Conservation (phyloP, 64 coral and sea anemone species). For the Stylophora pistillata region DNA sequence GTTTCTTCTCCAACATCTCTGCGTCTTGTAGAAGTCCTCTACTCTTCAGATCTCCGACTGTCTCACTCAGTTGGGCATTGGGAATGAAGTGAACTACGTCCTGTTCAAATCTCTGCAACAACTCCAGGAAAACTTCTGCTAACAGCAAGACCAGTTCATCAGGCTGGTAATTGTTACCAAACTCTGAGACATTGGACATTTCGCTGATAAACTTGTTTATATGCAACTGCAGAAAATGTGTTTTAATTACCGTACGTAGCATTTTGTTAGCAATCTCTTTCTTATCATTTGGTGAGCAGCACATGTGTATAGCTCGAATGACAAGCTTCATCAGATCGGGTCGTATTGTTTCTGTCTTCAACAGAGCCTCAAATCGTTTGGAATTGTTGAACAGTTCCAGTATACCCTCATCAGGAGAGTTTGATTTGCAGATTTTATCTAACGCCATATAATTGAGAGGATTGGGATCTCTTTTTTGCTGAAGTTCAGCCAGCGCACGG, state of each 20-base stretch:
- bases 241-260: not conserved
- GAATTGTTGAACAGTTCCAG: constrained; percentile 11
- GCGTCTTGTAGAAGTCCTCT: not conserved
- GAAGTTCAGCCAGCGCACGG: not conserved
- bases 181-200: not conserved
- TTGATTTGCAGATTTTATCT: constrained; percentile 5
- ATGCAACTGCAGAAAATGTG: not conserved
- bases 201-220: not conserved
- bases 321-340: constrained; percentile 21
- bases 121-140: constrained; percentile 12
- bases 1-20: not conserved
- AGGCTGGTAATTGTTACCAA: not conserved
- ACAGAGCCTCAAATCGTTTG: constrained; percentile 20
- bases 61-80: not conserved
- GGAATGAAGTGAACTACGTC: not conserved
- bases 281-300: not conserved
- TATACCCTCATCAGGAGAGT: constrained; percentile 14
- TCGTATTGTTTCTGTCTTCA: constrained; percentile 6
- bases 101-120: constrained; percentile 15
- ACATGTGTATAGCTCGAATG: constrained; percentile 22
- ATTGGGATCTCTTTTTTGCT: not conserved
- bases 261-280: not conserved
- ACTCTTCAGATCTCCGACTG: not conserved
- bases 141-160: not conserved
- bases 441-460: constrained; percentile 1